Conservation (phyloP, 2,113 vertebrate genomes). For the Tympanuchus pallidicinctus region DNA sequence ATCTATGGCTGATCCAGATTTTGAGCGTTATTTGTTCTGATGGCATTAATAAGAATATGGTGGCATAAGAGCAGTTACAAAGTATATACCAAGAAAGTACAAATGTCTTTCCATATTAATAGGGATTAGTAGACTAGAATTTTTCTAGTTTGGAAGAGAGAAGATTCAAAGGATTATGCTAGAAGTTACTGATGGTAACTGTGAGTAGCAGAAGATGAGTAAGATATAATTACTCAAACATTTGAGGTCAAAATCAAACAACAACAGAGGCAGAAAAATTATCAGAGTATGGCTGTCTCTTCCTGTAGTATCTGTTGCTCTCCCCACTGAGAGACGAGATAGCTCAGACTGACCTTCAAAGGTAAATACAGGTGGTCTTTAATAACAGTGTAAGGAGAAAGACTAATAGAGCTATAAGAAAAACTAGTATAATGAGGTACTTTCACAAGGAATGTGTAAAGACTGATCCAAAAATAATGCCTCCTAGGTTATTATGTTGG, state of each 20-base stretch:
- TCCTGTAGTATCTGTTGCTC: neutral
- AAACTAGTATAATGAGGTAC: neutral
- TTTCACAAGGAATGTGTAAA: neutral
- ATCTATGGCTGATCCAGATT: neutral
- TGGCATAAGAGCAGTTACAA: neutral
- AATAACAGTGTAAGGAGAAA: neutral
- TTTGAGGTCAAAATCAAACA: neutral
- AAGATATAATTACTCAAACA: neutral
- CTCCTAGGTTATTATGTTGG: too few species aligned
- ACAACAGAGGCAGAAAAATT: neutral
- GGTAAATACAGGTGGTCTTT: neutral
- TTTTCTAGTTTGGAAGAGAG: neutral
- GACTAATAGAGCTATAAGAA: neutral
- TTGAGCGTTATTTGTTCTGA: neutral
- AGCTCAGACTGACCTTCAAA: neutral
- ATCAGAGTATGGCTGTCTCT: neutral
- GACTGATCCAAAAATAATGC: too few species aligned
- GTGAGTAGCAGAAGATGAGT: neutral
- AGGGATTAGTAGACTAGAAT: neutral
- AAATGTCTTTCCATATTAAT: neutral
- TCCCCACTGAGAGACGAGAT: neutral
- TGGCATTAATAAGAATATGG: neutral
- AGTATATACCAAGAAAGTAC: neutral
- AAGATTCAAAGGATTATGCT: neutral
- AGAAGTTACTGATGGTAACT: neutral